Evolutionary conservation across 2,797 vertebrate species (phyloP).

Genomic region (Etheostoma nigrum): DNA sequence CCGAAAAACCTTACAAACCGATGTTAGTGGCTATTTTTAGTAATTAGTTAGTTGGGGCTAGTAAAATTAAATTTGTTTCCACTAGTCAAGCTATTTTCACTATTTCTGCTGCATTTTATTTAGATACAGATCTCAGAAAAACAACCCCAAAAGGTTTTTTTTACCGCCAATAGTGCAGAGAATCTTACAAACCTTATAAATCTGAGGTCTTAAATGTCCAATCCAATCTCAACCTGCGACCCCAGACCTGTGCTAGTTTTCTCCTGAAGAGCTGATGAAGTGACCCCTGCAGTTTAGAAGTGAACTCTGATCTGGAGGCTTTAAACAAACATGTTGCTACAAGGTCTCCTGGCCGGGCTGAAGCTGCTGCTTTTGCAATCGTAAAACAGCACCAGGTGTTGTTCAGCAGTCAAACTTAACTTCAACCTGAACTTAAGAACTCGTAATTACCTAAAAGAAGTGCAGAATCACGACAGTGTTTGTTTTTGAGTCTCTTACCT

Average conservation of each 20-base stretch:
- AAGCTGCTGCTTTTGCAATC: conserved; percentile 4
- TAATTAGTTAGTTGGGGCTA: not conserved
- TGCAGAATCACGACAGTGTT: not conserved
- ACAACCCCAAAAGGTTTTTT: not conserved
- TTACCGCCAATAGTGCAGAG: not conserved
- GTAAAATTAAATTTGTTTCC: not conserved
- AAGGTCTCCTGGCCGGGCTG: not conserved
- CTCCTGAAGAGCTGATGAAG: conserved; percentile 6
- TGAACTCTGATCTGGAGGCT: conserved; percentile 29
- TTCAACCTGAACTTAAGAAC: conserved; percentile 53
- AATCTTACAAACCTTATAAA: not conserved
- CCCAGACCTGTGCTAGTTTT: not conserved
- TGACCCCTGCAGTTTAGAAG: conserved; percentile 20
- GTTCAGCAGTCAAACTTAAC: conserved; percentile 22
- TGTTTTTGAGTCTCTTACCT: conserved; percentile 64
- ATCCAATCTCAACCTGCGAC: not conserved
- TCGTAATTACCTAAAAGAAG: conserved; percentile 22
- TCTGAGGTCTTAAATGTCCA: not conserved
- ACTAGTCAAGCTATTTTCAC: not conserved
- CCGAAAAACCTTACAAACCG: fast-evolving
- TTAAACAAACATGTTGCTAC: conserved; percentile 34
- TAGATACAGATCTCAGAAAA: not conserved
- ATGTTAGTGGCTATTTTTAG: no score
- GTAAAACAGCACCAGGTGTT: conserved; percentile 57
- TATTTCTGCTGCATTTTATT: not conserved